A percentile compares a stretch with the other conserved stretches of the same genome.
phyloP scores from a whole-genome alignment of 23 tunicate genomes.

The Trididemnum miniatum region DNA sequence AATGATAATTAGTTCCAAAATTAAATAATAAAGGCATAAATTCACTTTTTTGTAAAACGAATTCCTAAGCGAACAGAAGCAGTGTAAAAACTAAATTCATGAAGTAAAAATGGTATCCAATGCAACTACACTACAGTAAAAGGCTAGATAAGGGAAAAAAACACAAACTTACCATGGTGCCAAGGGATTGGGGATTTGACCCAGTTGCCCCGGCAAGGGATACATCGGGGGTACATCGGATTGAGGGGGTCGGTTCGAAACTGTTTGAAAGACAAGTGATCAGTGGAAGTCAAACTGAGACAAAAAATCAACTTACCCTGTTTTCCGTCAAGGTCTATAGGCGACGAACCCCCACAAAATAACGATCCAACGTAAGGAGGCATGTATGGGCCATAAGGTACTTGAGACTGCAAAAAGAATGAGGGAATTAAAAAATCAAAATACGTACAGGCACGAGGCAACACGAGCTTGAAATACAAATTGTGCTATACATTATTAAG shows the following conservation, averaged over 20 bases:
- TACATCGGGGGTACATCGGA: slow-evolving; percentile 74
- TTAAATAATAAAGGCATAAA: neutral
- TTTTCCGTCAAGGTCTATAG: slow-evolving; percentile 70
- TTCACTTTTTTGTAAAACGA: too few species aligned
- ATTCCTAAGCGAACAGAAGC: too few species aligned
- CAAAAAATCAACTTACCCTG: slow-evolving; percentile 33
- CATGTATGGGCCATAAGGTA: slow-evolving; percentile 61
- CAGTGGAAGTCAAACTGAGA: too few species aligned
- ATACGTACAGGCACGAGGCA: too few species aligned
- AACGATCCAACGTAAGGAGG: slow-evolving; percentile 47
- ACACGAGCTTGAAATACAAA: too few species aligned
- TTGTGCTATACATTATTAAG: too few species aligned
- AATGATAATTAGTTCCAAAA: too few species aligned
- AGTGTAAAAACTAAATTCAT: neutral
- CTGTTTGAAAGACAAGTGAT: too few species aligned
- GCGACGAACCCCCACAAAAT: slow-evolving; percentile 66
- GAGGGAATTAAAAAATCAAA: too few species aligned
- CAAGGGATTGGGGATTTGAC: slow-evolving; percentile 91
- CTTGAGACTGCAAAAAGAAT: slow-evolving; percentile 70
- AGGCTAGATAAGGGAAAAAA: too few species aligned
- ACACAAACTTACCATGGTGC: slow-evolving; percentile 57
- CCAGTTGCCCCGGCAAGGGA: slow-evolving; percentile 91
- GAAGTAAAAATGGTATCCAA: too few species aligned
- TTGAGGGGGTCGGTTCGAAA: slow-evolving; percentile 43
- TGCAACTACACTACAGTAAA: too few species aligned